Evolutionary conservation across 2,888 invertebrate genomes (phyloP).

Genomic region (Drosophila longiperda): DNA sequence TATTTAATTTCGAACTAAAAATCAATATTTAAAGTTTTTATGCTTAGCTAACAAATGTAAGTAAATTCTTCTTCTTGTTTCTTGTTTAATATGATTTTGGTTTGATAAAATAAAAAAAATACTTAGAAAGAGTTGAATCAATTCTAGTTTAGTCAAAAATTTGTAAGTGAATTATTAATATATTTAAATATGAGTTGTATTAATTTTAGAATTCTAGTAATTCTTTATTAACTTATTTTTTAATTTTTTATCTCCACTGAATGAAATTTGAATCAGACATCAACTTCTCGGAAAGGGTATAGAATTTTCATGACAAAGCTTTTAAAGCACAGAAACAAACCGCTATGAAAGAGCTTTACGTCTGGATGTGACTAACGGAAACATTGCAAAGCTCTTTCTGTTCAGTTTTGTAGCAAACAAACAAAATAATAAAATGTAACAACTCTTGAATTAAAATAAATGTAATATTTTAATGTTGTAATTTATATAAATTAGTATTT

Average conservation of each 20-base stretch:
- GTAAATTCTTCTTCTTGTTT: not conserved
- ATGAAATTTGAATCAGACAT: not conserved
- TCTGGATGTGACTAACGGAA: not conserved
- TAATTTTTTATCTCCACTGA: too few species aligned
- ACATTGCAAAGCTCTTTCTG: not conserved
- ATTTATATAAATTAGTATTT: not conserved
- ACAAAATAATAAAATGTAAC: not conserved
- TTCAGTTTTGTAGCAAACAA: constrained; percentile 2
- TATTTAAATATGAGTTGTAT: not conserved
- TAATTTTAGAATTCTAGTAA: too few species aligned
- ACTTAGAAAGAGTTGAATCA: not conserved
- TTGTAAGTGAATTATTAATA: not conserved
- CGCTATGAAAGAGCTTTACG: constrained; percentile 9
- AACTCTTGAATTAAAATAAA: not conserved
- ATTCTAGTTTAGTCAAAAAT: not conserved
- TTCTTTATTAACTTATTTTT: too few species aligned
- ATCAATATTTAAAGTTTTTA: too few species aligned
- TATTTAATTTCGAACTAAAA: not conserved
- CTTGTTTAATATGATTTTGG: not conserved
- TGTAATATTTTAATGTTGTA: not conserved
- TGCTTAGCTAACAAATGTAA: not conserved
- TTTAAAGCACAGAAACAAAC: constrained; percentile 7
- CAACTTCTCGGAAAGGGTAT: constrained; percentile 7
- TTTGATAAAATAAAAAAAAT: not conserved
- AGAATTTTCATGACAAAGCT: not conserved